Evolutionary conservation across 2,113 vertebrate species (phyloP).

Genomic region (Bothrops jararaca): DNA sequence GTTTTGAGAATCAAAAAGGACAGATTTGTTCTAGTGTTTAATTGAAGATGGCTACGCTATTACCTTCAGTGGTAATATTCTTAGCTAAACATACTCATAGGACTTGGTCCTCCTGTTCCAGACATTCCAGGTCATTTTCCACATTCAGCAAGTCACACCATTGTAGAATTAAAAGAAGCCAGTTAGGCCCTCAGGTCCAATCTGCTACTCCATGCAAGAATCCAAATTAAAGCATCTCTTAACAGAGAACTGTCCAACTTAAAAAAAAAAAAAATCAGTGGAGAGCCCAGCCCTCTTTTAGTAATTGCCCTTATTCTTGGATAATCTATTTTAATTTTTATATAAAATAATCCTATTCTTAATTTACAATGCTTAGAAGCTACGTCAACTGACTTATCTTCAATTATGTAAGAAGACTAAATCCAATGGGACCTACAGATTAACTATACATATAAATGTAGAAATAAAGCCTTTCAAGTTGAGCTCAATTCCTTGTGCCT

Average conservation of each 20-base stretch:
- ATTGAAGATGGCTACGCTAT: background rate
- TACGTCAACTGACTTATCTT: too few species aligned
- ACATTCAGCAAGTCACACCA: background rate
- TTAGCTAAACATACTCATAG: background rate
- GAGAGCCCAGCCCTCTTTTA: background rate
- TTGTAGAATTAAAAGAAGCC: background rate
- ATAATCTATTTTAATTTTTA: background rate
- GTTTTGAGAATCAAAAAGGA: background rate
- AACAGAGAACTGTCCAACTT: background rate
- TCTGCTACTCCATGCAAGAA: background rate
- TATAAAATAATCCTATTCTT: too few species aligned
- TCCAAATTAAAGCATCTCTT: background rate
- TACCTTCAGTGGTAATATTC: background rate
- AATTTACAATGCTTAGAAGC: too few species aligned
- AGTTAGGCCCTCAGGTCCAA: background rate
- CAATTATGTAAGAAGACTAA: background rate
- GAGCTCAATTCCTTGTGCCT: background rate
- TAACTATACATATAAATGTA: background rate
- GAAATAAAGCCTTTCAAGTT: background rate
- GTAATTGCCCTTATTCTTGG: background rate
- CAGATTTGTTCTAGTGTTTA: background rate
- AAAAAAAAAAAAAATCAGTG: background rate
- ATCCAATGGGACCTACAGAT: background rate
- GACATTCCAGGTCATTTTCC: background rate
- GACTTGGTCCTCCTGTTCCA: background rate